Evolutionary conservation across 2,797 vertebrate species (phyloP), one percentile per base, ranked within the genome.

Genomic region (Galago senegalensis): DNA sequence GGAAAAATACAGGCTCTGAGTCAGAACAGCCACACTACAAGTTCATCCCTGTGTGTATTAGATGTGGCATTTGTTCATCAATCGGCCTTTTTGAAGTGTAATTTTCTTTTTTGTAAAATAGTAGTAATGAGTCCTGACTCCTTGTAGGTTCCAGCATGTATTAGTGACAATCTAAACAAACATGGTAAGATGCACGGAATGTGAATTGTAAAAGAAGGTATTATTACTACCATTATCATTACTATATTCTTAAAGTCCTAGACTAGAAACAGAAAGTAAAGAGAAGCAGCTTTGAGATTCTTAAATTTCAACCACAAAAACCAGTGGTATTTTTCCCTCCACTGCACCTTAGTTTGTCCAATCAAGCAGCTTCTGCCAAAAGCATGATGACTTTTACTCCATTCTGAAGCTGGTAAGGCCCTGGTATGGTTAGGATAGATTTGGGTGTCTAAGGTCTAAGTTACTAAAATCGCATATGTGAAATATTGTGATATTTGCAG

Each of bases 21-120:
- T n/a, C 29, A 86, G 17, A 80, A 70, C 1, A 82, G 4, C 17
- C 31, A 91, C 34, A 58, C 25, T 58, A 73, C 73, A 82, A 85
- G 85, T 37, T 40, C 17, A 29, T 2, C 37, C n/a, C 1, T 17
- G 0, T 25, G 7, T 58, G 11, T 60, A 77, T 53, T 83, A 85
- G 73, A 65, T 58, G 31, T 70, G 8, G 11, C 1, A 73, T 23
- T 84, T 63, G 49, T 92, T 90, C 49, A 79, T n/a, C 73, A 31
- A 53, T 85, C 43, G 61, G 53, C 2, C 4, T 91, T 29, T 81
- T 43, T 27, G 34, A 73, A 75, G 27, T 34, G 87, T 56, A 49
- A 25, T 92, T 85, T 90, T 79, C 65, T 89, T 29, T 79, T 87
- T 93, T 67, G 80, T n/a, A 92, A 72, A 86, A 67, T 40, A 60